Evolutionary conservation across 1,140 invertebrate genomes (phyloP).

Genomic region (Wiebesia pumilae): DNA sequence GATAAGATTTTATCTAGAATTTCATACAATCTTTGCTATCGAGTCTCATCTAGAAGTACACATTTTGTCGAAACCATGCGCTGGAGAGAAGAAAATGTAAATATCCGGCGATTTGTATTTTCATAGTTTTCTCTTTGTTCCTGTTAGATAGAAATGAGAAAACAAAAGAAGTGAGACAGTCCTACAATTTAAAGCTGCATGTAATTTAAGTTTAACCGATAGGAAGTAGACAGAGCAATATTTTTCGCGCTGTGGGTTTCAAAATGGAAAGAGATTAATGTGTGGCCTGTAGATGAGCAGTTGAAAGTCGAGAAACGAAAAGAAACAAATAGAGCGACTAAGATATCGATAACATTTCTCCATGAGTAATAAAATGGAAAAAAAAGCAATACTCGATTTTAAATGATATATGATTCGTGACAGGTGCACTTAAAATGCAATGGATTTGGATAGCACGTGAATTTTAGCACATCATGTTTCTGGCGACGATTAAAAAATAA

Average conservation of each 20-base stretch:
- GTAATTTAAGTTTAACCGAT: not conserved
- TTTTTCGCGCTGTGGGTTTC: not conserved
- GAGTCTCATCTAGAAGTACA: not conserved
- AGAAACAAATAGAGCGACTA: not conserved
- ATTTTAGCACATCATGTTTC: not conserved
- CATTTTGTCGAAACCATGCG: not conserved
- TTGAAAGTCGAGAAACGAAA: not conserved
- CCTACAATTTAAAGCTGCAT: not conserved
- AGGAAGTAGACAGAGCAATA: not conserved
- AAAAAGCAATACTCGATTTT: not conserved
- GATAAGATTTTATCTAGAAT: not conserved
- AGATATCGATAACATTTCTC: not conserved
- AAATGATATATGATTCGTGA: slow-evolving; percentile 4
- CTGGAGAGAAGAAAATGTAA: not conserved
- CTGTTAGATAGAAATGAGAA: no score
- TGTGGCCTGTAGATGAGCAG: not conserved
- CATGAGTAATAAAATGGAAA: not conserved
- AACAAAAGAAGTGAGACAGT: not conserved
- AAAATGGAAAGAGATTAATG: not conserved
- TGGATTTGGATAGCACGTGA: not conserved
- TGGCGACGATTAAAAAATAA: not conserved
- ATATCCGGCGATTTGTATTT: not conserved
- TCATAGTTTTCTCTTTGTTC: not conserved
- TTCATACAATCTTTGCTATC: not conserved
- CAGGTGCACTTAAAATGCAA: not conserved